These are phyloP conservation scores for Pollenia angustigena DNA, from an alignment of 2,888 invertebrate genomes.

Conservation along the genomic window DNA sequence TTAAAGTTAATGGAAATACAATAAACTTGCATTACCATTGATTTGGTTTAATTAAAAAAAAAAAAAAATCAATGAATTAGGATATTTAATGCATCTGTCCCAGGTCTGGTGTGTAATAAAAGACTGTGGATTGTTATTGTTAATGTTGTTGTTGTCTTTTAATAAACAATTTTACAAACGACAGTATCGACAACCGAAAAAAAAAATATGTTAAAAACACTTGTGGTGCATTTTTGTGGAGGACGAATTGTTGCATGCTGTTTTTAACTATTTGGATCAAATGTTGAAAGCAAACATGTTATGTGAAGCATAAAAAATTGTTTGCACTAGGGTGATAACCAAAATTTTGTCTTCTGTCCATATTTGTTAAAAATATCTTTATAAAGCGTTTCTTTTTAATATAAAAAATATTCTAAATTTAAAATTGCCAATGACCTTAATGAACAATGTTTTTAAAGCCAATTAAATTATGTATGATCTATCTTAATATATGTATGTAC, in stretches of 20 bases:
- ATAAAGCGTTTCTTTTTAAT: no score
- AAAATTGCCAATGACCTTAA: no score
- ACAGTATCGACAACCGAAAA: neutral
- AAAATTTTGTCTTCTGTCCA: no score
- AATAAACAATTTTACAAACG: neutral
- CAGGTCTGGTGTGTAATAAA: neutral
- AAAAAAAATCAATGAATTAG: no score
- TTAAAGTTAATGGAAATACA: no score
- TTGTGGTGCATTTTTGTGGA: conserved; percentile 55
- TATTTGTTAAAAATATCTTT: no score
- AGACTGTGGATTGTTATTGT: neutral
- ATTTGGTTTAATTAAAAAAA: no score
- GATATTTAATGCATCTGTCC: neutral
- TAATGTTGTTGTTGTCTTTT: neutral
- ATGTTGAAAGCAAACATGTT: conserved; percentile 34
- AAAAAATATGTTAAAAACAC: conserved; percentile 33
- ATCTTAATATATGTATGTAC: no score
- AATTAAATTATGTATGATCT: no score
- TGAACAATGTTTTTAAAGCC: no score
- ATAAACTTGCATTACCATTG: no score
- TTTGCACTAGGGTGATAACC: neutral
- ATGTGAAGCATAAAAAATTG: conserved; percentile 17
- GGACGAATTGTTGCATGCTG: conserved; percentile 58
- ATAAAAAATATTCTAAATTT: no score
- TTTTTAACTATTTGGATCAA: conserved; percentile 53